Evolutionary conservation across 1,140 invertebrate species (phyloP).

Genomic region (Apolygus lucorum): DNA sequence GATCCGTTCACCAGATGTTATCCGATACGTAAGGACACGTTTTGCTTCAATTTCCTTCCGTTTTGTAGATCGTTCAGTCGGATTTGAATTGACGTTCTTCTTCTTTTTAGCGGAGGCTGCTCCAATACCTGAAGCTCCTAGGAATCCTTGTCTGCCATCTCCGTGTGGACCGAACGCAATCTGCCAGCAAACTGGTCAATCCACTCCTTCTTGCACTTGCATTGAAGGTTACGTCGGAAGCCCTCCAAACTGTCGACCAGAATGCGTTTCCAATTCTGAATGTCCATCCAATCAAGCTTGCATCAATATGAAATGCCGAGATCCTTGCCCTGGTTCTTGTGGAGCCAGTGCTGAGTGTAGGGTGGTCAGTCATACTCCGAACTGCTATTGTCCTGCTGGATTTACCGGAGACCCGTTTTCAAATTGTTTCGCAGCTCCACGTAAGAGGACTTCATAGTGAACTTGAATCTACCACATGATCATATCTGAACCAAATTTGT

Average conservation of each 20-base stretch:
- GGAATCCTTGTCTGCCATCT: conserved; percentile 55
- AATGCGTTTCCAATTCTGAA: conserved; percentile 45
- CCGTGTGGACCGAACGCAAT: conserved; percentile 63
- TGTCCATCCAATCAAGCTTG: conserved; percentile 47
- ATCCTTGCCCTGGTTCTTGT: conserved; percentile 49
- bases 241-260: conserved; percentile 44
- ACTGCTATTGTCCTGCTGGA: conserved; percentile 53
- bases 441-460: conserved; percentile 39
- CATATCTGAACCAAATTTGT: too few species aligned
- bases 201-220: conserved; percentile 40
- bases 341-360: conserved; percentile 54
- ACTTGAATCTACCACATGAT: too few species aligned
- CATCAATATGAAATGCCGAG: conserved; percentile 46
- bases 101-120: conserved; percentile 49
- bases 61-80: not conserved
- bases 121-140: conserved; percentile 37
- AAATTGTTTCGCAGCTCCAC: conserved; percentile 42
- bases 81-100: not conserved
- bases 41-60: conserved; percentile 43
- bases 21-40: conserved; percentile 41
- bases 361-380: conserved; percentile 55
- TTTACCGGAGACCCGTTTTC: conserved; percentile 61
- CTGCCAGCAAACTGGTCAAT: conserved; percentile 47
- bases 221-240: conserved; percentile 40
- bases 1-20: conserved; percentile 56